Percentiles rank a stretch among this genome's conserved stretches.
phyloP scores from a whole-genome alignment of 2,797 vertebrate species.

The Graptemys geographica region DNA sequence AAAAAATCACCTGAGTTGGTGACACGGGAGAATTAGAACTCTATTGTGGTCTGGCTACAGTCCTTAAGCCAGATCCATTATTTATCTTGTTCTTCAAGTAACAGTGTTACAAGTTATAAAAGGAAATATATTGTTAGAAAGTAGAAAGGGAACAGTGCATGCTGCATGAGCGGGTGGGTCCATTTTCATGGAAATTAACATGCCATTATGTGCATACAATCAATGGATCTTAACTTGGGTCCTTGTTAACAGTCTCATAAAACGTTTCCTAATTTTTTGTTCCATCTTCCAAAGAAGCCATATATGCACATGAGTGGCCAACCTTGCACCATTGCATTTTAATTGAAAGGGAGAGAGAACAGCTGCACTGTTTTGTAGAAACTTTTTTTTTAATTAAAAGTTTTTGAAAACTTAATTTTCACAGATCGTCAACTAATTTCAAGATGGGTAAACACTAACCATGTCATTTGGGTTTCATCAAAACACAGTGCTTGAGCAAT shows the following conservation, averaged over 20 bases:
- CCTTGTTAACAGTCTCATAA: background rate
- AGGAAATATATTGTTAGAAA: background rate
- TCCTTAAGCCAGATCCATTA: background rate
- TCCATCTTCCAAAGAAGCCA: background rate
- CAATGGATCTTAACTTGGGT: background rate
- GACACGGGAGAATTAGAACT: background rate
- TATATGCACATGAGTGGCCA: fast-evolving
- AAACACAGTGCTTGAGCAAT: background rate
- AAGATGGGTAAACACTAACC: background rate
- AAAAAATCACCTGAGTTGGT: background rate
- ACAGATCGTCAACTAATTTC: background rate
- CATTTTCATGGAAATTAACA: background rate
- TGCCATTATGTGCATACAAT: background rate
- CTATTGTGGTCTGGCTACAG: background rate
- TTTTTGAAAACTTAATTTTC: background rate
- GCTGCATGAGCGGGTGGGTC: background rate
- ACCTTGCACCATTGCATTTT: background rate
- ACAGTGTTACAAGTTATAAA: background rate
- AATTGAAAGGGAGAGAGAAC: background rate
- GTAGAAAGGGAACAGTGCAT: background rate
- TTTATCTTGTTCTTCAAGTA: background rate
- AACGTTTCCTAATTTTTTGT: background rate
- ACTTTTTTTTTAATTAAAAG: background rate
- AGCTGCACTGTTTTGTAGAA: background rate
- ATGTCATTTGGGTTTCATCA: background rate